Conservation (phyloP, 35 echinoderm and acorn worm species). For the Acanthaster planci region DNA sequence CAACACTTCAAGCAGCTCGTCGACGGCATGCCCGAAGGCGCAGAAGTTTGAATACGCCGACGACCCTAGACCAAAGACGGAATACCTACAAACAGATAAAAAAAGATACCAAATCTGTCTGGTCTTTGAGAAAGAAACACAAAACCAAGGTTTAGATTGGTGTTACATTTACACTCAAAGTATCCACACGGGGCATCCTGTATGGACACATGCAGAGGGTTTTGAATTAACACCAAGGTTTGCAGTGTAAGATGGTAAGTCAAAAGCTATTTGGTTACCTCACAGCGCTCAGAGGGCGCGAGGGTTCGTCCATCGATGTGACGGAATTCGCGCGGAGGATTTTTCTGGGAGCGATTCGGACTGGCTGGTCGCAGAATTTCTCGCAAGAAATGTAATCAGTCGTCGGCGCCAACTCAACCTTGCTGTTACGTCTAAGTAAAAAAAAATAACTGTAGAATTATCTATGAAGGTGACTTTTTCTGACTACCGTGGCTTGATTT, state of each 20-base stretch:
- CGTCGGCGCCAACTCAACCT: neutral
- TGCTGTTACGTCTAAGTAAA: neutral
- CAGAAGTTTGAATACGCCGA: conserved; percentile 85
- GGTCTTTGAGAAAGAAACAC: too few relatives aligned
- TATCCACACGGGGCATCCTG: too few relatives aligned
- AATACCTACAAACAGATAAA: conserved; percentile 51
- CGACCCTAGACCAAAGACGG: conserved; percentile 94
- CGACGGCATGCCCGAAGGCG: conserved; percentile 81
- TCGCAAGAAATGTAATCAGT: neutral
- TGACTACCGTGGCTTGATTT: neutral
- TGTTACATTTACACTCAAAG: too few relatives aligned
- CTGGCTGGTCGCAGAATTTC: conserved; percentile 1
- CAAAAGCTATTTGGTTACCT: neutral
- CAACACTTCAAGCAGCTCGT: conserved; percentile 55
- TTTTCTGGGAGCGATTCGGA: neutral
- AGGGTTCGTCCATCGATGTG: neutral
- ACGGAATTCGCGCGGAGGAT: neutral
- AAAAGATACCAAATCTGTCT: conserved; percentile 14
- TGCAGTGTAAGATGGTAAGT: too few relatives aligned
- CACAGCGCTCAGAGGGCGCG: neutral
- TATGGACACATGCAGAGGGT: too few relatives aligned
- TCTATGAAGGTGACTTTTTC: neutral
- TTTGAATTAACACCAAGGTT: too few relatives aligned
- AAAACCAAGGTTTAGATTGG: too few relatives aligned
- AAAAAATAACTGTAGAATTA: neutral